A percentile compares a stretch with the other conserved stretches of the same genome.
Evolutionary conservation across 2,113 vertebrate genomes (phyloP).

Genomic region (Mobula birostris): DNA sequence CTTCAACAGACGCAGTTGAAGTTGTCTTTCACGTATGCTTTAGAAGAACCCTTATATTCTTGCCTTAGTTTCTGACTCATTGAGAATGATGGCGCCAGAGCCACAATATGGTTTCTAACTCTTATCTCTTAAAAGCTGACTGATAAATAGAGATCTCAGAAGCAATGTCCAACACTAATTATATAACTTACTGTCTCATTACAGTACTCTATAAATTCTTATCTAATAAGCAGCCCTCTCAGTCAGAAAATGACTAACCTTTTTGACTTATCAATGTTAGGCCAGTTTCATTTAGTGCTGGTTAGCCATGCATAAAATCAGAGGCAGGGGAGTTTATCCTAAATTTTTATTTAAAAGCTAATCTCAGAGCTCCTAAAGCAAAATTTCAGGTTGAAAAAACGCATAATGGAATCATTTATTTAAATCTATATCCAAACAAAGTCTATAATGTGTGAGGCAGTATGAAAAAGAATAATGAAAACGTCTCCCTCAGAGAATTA

Average conservation of each 20-base stretch:
- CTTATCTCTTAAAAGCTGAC: background rate
- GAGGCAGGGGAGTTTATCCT: background rate
- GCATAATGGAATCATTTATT: background rate
- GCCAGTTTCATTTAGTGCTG: background rate
- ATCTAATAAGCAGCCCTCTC: background rate
- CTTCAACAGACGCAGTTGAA: no score
- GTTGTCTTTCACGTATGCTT: background rate
- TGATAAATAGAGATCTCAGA: background rate
- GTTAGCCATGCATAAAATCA: background rate
- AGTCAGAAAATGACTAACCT: conserved; percentile 15
- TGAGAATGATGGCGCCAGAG: background rate
- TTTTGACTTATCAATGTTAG: background rate
- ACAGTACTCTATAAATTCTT: background rate
- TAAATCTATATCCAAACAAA: background rate
- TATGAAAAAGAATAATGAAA: conserved; percentile 10
- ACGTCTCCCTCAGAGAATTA: background rate
- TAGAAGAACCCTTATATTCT: background rate
- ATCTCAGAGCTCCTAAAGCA: background rate
- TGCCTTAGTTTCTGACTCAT: background rate
- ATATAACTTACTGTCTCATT: background rate
- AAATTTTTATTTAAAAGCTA: background rate
- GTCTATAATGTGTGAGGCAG: background rate
- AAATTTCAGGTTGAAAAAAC: background rate
- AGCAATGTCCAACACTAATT: background rate
- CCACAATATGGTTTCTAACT: background rate